Percentiles rank a stretch among this genome's conserved stretches.
Evolutionary conservation across 2,797 vertebrate species (phyloP).

Genomic region (Bryconaethiops microstoma): DNA sequence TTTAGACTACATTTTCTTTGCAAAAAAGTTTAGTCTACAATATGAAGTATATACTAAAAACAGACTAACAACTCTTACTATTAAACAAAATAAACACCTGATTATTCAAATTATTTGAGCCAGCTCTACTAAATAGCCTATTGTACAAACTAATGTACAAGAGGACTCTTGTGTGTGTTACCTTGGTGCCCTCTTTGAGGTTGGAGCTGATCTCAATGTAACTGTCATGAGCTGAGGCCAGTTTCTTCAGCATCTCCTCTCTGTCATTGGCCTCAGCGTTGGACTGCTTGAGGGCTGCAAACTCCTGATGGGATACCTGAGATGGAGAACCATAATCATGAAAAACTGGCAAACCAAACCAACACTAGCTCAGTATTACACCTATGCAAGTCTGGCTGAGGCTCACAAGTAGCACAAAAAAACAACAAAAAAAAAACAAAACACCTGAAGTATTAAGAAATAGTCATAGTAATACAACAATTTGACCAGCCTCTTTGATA

Average conservation of each 20-base stretch:
- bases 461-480: not conserved
- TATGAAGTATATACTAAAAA: no score
- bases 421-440: no score
- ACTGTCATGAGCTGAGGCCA: slow-evolving; percentile 96
- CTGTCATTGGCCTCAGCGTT: slow-evolving; percentile 92
- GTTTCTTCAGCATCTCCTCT: slow-evolving; percentile 96
- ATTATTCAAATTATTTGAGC: not conserved
- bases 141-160: no score
- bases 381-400: not conserved
- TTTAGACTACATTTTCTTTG: no score
- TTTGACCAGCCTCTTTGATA: not conserved
- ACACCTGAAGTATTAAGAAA: not conserved
- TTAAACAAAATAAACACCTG: no score
- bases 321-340: slow-evolving; percentile 4
- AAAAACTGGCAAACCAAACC: not conserved
- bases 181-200: slow-evolving; percentile 96
- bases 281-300: slow-evolving; percentile 94
- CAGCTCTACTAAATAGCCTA: slow-evolving; percentile 19
- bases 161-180: slow-evolving; percentile 64
- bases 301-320: slow-evolving; percentile 92
- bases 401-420: not conserved
- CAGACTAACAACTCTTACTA: no score
- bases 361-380: not conserved
- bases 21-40: no score
- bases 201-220: slow-evolving; percentile 96